phyloP scores from a whole-genome alignment of 2,113 vertebrate genomes.

The Synchiropus splendidus region DNA sequence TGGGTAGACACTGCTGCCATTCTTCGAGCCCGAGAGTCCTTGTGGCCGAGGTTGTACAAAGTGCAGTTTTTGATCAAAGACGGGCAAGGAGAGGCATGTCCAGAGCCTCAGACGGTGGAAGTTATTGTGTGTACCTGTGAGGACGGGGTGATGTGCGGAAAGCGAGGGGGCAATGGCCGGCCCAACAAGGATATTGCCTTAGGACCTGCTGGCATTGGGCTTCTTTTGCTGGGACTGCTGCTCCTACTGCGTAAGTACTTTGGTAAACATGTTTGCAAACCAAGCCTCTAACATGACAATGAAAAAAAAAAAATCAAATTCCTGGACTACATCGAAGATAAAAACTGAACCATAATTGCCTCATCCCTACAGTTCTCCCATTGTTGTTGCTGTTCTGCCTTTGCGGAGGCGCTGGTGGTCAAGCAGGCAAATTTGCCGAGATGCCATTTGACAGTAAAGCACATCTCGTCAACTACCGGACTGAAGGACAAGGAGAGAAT shows the following conservation, averaged over 20 bases:
- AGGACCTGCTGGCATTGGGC: slow-evolving; percentile 67
- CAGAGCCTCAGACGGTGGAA: slow-evolving; percentile 44
- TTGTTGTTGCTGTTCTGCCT: slow-evolving; percentile 69
- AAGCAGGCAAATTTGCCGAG: slow-evolving; percentile 49
- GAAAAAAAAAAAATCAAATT: too few relatives aligned
- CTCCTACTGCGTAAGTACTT: slow-evolving; percentile 72
- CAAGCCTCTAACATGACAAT: too few relatives aligned
- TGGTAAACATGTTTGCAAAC: too few relatives aligned
- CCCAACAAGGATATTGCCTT: slow-evolving; percentile 27
- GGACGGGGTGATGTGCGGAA: slow-evolving; percentile 23
- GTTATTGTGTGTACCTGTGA: slow-evolving; percentile 59
- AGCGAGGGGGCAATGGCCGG: rapidly evolving
- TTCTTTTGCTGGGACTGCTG: slow-evolving; percentile 73
- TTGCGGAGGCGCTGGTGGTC: slow-evolving; percentile 39
- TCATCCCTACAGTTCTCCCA: slow-evolving; percentile 66
- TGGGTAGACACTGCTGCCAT: slow-evolving; percentile 54
- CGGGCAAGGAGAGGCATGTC: slow-evolving; percentile 46
- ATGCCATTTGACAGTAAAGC: slow-evolving; percentile 70
- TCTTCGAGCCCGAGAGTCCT: slow-evolving; percentile 18
- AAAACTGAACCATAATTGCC: too few relatives aligned
- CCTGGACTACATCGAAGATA: too few relatives aligned
- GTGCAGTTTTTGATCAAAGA: slow-evolving; percentile 51
- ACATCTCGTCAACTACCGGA: slow-evolving; percentile 73
- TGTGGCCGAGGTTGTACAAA: slow-evolving; percentile 46
- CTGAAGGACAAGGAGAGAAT: slow-evolving; percentile 80